Evolutionary conservation across 1,140 invertebrate species (phyloP), one percentile per base, ranked within the genome.

Genomic region (Cyclargus thomasi): DNA sequence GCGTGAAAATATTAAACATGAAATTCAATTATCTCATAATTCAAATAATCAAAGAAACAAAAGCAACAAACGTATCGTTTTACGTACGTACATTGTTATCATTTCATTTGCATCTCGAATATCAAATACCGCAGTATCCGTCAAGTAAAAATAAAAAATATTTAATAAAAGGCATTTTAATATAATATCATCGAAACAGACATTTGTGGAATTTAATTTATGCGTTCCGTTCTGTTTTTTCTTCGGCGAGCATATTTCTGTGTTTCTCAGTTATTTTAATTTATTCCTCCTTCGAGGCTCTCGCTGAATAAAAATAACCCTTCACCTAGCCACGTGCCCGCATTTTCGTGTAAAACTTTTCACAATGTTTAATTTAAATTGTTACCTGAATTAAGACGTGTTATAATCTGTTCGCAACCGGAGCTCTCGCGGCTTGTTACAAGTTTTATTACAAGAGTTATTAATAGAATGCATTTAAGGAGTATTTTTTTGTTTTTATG

Each of bases 171-270:
- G 70, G 68, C 65, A 69, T 74, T 73, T 75, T 71, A 57, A 77
- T 74, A 79, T 75, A 74, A 78, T 73, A 64, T 68, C 39, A 69
- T 67, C 67, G 70, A 73, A 74, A 74, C 71, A 76, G 72, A 70
- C 70, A 64, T 70, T 74, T 70, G 69, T 66, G 79, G 80, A 85
- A 83, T 85, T 83, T 83, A 80, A 85, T 85, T 83, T 85, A 82
- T 78, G 70, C 78, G 72, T 75, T 72, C 65, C 72, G 71, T 67
- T 71, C 73, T 73, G 68, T 64, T 74, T 76, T 78, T 70, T 63
- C 64, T 47, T 69, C 73, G 68, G 67, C 68, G 68, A 66, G 39
- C 11, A 47, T 47, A 47, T 47, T 47, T 47, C 39, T 47, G 39
- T 78, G 71, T 53, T 67, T 72, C 64, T 18, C 53, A 57, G 67